Conservation (phyloP, 2,113 vertebrate species). For the Tenebrosternarchus preto region DNA sequence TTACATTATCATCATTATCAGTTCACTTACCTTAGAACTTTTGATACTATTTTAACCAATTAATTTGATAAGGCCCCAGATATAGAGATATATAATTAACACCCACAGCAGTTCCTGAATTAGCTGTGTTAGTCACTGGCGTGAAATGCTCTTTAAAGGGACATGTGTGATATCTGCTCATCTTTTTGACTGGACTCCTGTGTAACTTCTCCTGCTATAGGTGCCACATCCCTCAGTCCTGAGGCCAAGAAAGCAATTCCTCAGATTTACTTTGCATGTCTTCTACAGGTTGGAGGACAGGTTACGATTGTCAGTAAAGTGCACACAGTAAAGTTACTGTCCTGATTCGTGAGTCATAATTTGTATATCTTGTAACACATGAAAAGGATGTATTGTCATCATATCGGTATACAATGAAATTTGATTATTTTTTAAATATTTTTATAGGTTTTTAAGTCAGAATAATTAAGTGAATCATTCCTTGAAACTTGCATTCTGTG, state of each 20-base stretch:
- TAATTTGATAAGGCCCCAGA: conserved; percentile 2
- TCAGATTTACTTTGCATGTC: no score
- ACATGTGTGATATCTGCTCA: conserved; percentile 29
- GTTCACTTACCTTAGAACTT: background rate
- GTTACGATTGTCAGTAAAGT: background rate
- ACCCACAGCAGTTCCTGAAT: conserved; percentile 40
- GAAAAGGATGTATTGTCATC: no score
- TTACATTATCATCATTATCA: background rate
- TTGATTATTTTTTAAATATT: no score
- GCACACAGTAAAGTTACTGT: no score
- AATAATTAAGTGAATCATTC: no score
- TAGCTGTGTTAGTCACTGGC: conserved; percentile 39
- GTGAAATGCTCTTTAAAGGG: conserved; percentile 32
- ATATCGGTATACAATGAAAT: no score
- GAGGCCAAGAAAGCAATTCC: background rate
- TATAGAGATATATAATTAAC: conserved; percentile 25
- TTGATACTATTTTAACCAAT: conserved; percentile 6
- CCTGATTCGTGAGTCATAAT: no score
- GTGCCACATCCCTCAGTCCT: background rate
- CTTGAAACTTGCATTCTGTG: no score
- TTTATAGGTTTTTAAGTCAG: no score
- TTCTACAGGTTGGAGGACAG: background rate
- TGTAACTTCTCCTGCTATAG: background rate
- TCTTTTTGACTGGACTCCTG: background rate
- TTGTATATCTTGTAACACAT: no score